Percentiles rank a stretch among this genome's conserved stretches.
phyloP scores from a whole-genome alignment of 1,140 invertebrate species.

The Trichonephila inaurata region DNA sequence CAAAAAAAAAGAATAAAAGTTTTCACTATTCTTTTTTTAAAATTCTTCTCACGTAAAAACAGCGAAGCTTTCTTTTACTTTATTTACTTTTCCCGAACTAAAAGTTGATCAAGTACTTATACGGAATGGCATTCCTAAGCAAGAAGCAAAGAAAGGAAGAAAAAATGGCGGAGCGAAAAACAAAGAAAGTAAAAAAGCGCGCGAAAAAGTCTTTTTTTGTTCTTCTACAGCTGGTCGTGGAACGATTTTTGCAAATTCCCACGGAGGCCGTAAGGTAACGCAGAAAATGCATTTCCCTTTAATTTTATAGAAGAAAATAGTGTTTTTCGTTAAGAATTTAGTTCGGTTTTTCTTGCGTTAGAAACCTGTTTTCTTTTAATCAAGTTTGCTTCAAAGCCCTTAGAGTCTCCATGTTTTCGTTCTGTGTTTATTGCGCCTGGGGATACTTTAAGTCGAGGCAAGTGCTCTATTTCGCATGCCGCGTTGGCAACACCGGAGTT shows the following conservation, averaged over 20 bases:
- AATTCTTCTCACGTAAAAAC: slow-evolving; percentile 38
- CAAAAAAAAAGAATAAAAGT: neutral
- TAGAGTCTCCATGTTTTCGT: neutral
- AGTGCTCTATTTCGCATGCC: neutral
- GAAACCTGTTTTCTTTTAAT: slow-evolving; percentile 64
- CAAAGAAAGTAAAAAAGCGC: neutral
- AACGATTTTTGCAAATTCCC: slow-evolving; percentile 66
- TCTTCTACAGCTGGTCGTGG: neutral
- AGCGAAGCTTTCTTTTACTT: neutral
- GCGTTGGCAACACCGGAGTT: slow-evolving; percentile 17
- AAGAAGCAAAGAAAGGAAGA: neutral
- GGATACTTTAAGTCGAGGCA: slow-evolving; percentile 18
- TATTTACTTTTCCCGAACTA: slow-evolving; percentile 1
- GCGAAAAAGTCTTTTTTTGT: neutral
- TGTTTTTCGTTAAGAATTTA: slow-evolving; percentile 46
- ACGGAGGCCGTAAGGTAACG: slow-evolving; percentile 12
- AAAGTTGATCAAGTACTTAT: slow-evolving; percentile 59
- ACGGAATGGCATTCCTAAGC: neutral
- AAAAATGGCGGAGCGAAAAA: neutral
- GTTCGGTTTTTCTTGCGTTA: slow-evolving; percentile 11
- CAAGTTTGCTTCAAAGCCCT: slow-evolving; percentile 25
- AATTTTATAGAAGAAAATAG: slow-evolving; percentile 55
- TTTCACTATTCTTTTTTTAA: neutral
- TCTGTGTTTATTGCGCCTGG: neutral
- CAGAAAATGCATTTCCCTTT: slow-evolving; percentile 53